These are phyloP conservation scores for Neoseiulus cucumeris DNA, from an alignment of 1,140 invertebrate species.

Conservation along the genomic window DNA sequence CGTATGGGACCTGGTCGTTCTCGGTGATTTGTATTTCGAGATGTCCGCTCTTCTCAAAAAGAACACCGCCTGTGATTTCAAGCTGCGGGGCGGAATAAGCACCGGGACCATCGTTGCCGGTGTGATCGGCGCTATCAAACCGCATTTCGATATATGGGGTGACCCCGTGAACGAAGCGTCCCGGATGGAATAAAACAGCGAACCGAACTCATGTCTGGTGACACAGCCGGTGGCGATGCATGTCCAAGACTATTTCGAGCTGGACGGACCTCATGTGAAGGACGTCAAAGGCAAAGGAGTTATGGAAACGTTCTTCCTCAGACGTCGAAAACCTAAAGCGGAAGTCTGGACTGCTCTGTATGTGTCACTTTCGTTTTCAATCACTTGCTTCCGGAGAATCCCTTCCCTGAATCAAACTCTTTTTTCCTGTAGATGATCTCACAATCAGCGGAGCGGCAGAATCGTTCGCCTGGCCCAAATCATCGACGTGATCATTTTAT, in stretches of 20 bases:
- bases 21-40: background rate
- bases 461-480: no score
- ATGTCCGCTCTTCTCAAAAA: background rate
- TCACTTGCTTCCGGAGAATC: no score
- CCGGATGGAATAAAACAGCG: constrained; percentile 54
- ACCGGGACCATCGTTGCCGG: constrained; percentile 59
- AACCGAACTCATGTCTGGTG: constrained; percentile 28
- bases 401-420: no score
- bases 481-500: no score
- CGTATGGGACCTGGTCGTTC: background rate
- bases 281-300: constrained; percentile 87
- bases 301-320: constrained; percentile 68
- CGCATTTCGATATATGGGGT: constrained; percentile 93
- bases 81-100: constrained; percentile 48
- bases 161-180: constrained; percentile 90
- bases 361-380: no score
- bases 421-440: no score
- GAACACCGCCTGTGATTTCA: background rate
- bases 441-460: no score
- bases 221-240: constrained; percentile 75
- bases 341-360: no score
- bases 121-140: constrained; percentile 82
- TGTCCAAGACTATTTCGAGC: constrained; percentile 54
- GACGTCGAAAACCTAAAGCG: no score
- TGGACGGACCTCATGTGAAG: constrained; percentile 64